Conservation (phyloP, 2,113 vertebrate species). For the Tragelaphus imberbis region DNA sequence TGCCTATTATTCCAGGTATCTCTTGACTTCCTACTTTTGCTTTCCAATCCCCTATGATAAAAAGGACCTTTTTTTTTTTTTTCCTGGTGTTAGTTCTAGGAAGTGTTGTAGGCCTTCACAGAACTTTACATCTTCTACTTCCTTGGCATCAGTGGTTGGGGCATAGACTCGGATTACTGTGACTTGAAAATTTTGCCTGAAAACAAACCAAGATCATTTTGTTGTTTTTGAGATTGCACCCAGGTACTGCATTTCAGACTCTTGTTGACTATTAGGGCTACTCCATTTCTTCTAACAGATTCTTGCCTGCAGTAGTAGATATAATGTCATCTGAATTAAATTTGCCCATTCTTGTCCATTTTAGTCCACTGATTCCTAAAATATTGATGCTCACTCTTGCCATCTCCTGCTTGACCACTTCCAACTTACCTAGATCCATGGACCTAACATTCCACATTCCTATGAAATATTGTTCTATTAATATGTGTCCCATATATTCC, state of each 20-base stretch:
- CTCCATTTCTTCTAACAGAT: neutral
- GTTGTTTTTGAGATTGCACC: neutral
- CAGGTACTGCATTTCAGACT: neutral
- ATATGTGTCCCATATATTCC: neutral
- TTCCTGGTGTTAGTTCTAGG: neutral
- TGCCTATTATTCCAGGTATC: neutral
- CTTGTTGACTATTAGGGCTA: neutral
- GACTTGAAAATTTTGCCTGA: neutral
- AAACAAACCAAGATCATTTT: neutral
- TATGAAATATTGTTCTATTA: neutral
- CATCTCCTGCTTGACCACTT: neutral
- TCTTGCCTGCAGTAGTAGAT: neutral
- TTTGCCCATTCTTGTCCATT: neutral
- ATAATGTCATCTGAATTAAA: neutral
- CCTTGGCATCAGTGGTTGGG: neutral
- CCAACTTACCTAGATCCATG: neutral
- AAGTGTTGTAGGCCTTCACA: neutral
- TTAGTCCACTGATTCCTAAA: neutral
- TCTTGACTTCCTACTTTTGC: neutral
- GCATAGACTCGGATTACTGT: neutral
- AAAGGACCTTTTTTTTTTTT: neutral
- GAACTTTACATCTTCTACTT: neutral
- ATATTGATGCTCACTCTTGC: neutral
- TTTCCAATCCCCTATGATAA: neutral
- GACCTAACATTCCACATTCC: neutral